Conservation (phyloP, 2,797 vertebrate species). For the Acanthiza pusilla region DNA sequence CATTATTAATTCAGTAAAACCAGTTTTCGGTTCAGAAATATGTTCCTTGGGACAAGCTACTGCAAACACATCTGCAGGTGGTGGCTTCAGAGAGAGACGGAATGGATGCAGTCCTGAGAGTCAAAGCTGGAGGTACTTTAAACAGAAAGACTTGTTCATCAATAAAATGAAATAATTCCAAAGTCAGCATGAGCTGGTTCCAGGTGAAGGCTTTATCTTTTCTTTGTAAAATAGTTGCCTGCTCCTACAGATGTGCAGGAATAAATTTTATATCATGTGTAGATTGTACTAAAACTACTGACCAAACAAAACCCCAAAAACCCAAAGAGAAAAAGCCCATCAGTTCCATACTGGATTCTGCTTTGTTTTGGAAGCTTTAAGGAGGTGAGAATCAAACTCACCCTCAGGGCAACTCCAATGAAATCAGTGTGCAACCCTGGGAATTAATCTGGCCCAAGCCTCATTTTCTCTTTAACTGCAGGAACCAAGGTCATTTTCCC, state of each 20-base stretch:
- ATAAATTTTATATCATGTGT: background rate
- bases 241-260: background rate
- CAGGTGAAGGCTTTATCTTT: background rate
- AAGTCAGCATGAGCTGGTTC: background rate
- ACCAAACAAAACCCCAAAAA: background rate
- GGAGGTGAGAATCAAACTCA: background rate
- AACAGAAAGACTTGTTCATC: background rate
- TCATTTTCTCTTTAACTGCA: conserved; percentile 49
- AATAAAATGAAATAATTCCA: background rate
- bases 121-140: background rate
- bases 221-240: background rate
- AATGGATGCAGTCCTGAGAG: background rate
- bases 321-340: background rate
- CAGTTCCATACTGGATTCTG: background rate
- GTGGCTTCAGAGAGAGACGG: background rate
- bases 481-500: conserved; percentile 50
- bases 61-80: background rate
- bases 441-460: conserved; percentile 40
- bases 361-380: background rate
- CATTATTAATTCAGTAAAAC: background rate
- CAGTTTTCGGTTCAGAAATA: background rate
- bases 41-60: background rate
- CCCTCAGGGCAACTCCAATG: background rate
- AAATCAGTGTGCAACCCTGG: background rate
- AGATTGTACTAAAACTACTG: background rate